Evolutionary conservation across 2,888 invertebrate genomes (phyloP).

Genomic region (Dolichopus griseipennis): DNA sequence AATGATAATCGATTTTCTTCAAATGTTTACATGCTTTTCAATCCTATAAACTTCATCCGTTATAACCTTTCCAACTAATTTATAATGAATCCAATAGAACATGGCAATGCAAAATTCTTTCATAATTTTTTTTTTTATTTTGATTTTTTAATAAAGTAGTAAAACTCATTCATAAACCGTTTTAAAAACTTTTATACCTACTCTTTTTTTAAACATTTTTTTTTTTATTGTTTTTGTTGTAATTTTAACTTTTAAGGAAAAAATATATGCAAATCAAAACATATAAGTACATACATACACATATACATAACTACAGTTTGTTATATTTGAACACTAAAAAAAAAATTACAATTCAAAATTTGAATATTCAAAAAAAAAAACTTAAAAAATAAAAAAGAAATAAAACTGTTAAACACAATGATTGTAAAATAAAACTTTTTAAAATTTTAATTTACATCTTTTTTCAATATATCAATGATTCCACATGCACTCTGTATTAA

Average conservation of each 20-base stretch:
- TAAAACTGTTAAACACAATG: no score
- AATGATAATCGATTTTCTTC: conserved; percentile 3
- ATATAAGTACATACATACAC: no score
- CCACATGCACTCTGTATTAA: no score
- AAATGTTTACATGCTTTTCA: background rate
- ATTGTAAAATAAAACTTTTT: no score
- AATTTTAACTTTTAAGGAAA: no score
- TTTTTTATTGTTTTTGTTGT: no score
- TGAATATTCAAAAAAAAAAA: background rate
- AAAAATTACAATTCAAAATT: background rate
- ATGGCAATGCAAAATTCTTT: background rate
- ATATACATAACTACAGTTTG: background rate
- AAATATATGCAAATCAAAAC: no score
- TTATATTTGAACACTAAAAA: background rate
- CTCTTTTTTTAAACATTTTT: no score
- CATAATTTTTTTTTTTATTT: no score
- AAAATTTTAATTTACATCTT: background rate
- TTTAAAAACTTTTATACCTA: background rate
- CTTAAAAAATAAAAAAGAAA: no score
- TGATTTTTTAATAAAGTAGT: conserved; percentile 2
- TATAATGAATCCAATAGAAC: background rate
- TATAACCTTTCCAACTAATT: background rate
- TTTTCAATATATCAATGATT: background rate
- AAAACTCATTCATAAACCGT: conserved; percentile 6
- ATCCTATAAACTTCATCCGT: background rate